Base-by-base conservation (phyloP, 2,113 vertebrate genomes). In the Thamnophis sirtalis region DNA sequence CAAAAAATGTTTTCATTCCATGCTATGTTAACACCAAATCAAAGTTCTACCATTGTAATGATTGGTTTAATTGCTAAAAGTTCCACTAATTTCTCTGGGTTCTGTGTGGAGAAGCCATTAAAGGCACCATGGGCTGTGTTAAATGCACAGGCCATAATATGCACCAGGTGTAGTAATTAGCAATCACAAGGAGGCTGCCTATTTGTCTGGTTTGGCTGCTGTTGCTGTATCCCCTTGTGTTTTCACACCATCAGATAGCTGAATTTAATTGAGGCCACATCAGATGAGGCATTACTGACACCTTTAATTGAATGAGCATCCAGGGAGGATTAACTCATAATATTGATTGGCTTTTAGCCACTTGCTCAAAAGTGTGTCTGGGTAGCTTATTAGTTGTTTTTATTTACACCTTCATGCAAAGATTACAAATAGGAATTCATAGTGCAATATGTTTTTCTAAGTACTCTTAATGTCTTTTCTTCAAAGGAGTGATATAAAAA, bases 341-440 rank as follows among this genome's bases (percentile, higher is more conserved):
- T 98, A 98, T 98, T 98, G 98, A 98, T 98, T 98, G 98, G 98
- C 98, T 98, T 98, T 98, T 98, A 98, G 98, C 98, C 98, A 98
- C 98, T 98, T 97, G 97, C 98, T 98, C 97, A 96, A 97, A 98
- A 98, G 98, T 97, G 97, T 98, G 98, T 98, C 97, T 98, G 97
- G 97, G 94, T 98, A 98, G 97, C 98, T 98, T 98, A 98, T 98
- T 98, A 98, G 97, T 97, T 97, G 97, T 97, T 96, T 98, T 98
- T 98, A 98, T 98, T 98, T 98, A 98, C 97, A 98, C 97, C 97
- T 98, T 98, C 98, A 97, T 98, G 97, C 97, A 97, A 98, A 97
- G 96, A 96, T 95, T 97, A 96, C 96, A 97, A 98, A 98, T 97
- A 97, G 97, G 97, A 97, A 97, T 97, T 97, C 98, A 97, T 96